These are phyloP conservation scores for Cheumatopsyche charites DNA, from an alignment of 1,140 invertebrate genomes.

Conservation along the genomic window DNA sequence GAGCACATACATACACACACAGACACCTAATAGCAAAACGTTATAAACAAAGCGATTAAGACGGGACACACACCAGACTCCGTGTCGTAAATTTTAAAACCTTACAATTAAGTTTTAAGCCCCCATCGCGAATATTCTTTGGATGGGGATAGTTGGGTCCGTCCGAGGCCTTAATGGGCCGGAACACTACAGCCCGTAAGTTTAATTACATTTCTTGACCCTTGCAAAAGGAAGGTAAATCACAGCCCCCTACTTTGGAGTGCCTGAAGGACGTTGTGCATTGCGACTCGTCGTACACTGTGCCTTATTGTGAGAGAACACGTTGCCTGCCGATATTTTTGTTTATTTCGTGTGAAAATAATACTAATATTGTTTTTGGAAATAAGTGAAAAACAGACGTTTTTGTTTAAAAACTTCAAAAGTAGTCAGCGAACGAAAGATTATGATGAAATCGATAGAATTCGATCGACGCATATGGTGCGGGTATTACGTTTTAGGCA, in stretches of 20 bases:
- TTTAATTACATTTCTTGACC: constrained; percentile 49
- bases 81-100: constrained; percentile 42
- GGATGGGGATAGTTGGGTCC: constrained; percentile 27
- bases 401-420: too few species aligned
- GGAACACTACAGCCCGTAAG: constrained; percentile 44
- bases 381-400: background rate
- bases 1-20: background rate
- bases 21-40: too few species aligned
- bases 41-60: constrained; percentile 40
- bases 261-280: constrained; percentile 21
- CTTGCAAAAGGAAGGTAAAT: constrained; percentile 45
- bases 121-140: constrained; percentile 38
- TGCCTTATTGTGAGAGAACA: background rate
- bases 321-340: background rate
- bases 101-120: constrained; percentile 48
- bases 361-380: background rate
- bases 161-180: constrained; percentile 41
- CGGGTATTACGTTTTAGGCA: too few species aligned
- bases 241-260: constrained; percentile 31
- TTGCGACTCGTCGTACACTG: constrained; percentile 1
- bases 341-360: background rate
- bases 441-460: too few species aligned
- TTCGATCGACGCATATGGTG: too few species aligned
- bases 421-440: too few species aligned
- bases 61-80: background rate